These are phyloP conservation scores for Physella acuta DNA, from an alignment of 1,140 invertebrate species.

Conservation along the genomic window DNA sequence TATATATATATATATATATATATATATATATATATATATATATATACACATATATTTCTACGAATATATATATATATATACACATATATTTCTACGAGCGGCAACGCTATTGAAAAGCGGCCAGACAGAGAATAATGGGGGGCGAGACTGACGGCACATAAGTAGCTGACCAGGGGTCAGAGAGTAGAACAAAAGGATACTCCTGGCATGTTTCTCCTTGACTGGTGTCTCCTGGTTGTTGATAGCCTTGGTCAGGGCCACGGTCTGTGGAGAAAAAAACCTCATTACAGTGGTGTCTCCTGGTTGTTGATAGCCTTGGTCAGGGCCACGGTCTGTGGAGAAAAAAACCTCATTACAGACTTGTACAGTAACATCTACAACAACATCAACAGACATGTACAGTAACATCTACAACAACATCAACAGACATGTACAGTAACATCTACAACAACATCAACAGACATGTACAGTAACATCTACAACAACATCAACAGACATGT, in stretches of 20 bases:
- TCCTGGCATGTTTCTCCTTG: constrained; percentile 95
- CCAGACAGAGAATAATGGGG: no score
- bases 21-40: no score
- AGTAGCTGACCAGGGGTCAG: neutral
- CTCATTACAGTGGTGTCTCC: constrained; percentile 85
- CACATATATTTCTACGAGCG: no score
- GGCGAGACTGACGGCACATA: no score
- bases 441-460: no score
- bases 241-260: constrained; percentile 81
- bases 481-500: no score
- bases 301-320: constrained; percentile 86
- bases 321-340: constrained; percentile 62
- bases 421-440: neutral
- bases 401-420: neutral
- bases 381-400: neutral
- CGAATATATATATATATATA: no score
- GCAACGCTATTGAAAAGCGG: no score
- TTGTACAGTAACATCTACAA: neutral
- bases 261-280: constrained; percentile 43
- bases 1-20: no score
- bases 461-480: no score
- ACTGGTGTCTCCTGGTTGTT: constrained; percentile 85
- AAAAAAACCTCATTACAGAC: no score
- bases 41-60: no score
- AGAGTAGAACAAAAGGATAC: constrained; percentile 66